Evolutionary conservation across 1,140 invertebrate genomes (phyloP).

Genomic region (Hypsibius dujardini): DNA sequence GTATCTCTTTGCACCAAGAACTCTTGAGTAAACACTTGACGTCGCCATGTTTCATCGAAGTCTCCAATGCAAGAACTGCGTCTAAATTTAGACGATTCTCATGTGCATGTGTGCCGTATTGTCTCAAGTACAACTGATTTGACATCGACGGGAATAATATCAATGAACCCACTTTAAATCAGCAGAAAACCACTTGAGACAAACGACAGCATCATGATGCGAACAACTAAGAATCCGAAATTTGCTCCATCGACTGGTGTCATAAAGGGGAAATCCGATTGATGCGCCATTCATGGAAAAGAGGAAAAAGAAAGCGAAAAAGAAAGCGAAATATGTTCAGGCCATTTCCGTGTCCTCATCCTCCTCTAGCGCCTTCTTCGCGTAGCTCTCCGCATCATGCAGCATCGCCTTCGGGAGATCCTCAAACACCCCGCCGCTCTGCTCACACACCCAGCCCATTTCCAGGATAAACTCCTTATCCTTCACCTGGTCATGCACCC

Average conservation of each 20-base stretch:
- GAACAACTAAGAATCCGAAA: no score
- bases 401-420: conserved; percentile 41
- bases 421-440: conserved; percentile 54
- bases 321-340: not conserved
- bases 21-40: no score
- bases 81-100: no score
- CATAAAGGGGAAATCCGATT: no score
- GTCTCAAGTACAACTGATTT: no score
- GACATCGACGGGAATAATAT: not conserved
- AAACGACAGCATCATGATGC: not conserved
- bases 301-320: no score
- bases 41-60: no score
- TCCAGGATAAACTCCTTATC: conserved; percentile 96
- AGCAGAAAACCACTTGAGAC: conserved; percentile 10
- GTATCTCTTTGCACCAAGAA: no score
- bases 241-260: no score
- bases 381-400: conserved; percentile 19
- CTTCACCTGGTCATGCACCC: conserved; percentile 93
- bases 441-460: conserved; percentile 80
- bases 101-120: no score
- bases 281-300: no score
- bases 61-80: no score
- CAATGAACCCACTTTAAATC: not conserved
- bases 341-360: conserved; percentile 19
- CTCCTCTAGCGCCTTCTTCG: conserved; percentile 21